phyloP scores from a whole-genome alignment of 2,797 vertebrate genomes.

The Aselliscus stoliczkanus region DNA sequence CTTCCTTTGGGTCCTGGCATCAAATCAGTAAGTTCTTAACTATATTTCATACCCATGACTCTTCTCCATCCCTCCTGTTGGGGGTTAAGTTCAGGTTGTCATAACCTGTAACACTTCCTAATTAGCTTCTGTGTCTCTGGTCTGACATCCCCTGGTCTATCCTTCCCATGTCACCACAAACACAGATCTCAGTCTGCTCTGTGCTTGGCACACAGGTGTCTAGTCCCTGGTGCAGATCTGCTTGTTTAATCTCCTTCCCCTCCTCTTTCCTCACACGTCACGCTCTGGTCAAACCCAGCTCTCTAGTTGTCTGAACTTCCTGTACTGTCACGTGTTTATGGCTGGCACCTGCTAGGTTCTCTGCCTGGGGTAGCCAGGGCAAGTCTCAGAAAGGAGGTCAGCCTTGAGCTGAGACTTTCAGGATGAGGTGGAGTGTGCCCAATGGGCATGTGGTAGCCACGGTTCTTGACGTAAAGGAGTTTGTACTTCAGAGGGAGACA shows the following conservation, averaged over 20 bases:
- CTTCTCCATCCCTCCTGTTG: background rate
- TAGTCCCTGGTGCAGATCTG: background rate
- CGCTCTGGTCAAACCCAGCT: background rate
- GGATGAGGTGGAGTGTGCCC: background rate
- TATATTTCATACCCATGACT: background rate
- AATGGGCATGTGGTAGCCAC: fast-evolving
- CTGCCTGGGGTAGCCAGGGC: background rate
- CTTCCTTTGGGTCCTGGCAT: background rate
- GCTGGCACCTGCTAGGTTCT: background rate
- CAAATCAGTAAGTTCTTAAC: background rate
- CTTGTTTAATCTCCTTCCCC: background rate
- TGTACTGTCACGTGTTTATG: background rate
- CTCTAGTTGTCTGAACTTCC: background rate
- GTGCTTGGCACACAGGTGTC: background rate
- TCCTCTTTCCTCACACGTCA: background rate
- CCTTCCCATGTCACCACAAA: background rate
- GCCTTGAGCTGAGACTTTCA: background rate
- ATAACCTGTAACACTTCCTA: background rate
- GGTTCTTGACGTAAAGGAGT: background rate
- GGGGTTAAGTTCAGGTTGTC: background rate
- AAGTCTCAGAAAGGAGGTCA: background rate
- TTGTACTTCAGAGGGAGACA: background rate
- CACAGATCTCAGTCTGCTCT: background rate
- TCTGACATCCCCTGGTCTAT: background rate
- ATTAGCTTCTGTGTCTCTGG: too few relatives aligned